phyloP scores from a whole-genome alignment of 1,140 invertebrate genomes.

The Scaptodrosophila lebanonensis region DNA sequence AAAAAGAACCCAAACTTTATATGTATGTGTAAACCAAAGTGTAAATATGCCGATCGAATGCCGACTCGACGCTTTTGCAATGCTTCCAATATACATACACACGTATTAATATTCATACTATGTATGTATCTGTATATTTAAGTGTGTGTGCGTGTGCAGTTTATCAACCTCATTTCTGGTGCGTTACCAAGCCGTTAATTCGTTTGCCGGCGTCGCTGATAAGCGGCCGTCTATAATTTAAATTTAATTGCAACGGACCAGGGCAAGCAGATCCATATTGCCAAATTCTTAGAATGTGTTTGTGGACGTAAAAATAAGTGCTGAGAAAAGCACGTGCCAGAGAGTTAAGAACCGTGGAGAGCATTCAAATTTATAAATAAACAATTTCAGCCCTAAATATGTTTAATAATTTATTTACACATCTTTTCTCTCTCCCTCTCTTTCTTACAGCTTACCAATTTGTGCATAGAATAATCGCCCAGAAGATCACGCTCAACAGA shows the following conservation, averaged over 20 bases:
- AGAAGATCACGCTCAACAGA: conserved; percentile 6
- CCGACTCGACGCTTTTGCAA: conserved; percentile 49
- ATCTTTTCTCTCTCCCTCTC: background rate
- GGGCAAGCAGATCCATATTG: too few species aligned
- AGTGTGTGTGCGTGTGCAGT: too few species aligned
- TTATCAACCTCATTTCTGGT: conserved; percentile 56
- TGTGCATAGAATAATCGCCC: conserved; percentile 22
- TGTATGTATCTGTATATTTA: too few species aligned
- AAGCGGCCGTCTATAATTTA: background rate
- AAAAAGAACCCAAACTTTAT: conserved; percentile 22
- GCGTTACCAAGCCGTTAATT: background rate
- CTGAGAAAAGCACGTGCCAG: conserved; percentile 4
- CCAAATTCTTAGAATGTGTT: too few species aligned
- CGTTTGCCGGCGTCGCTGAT: conserved; percentile 4
- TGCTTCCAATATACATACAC: too few species aligned
- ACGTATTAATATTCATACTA: too few species aligned
- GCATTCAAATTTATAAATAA: conserved; percentile 4
- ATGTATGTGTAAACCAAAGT: conserved; percentile 59
- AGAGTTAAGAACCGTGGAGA: background rate
- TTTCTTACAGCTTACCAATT: conserved; percentile 47
- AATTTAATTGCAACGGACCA: too few species aligned
- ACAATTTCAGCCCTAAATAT: conserved; percentile 1
- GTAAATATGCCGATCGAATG: conserved; percentile 62
- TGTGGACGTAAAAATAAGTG: background rate
- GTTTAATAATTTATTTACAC: conserved; percentile 17